Base-by-base conservation (phyloP, 2,888 invertebrate genomes). In the Mythimna albipuncta region DNA sequence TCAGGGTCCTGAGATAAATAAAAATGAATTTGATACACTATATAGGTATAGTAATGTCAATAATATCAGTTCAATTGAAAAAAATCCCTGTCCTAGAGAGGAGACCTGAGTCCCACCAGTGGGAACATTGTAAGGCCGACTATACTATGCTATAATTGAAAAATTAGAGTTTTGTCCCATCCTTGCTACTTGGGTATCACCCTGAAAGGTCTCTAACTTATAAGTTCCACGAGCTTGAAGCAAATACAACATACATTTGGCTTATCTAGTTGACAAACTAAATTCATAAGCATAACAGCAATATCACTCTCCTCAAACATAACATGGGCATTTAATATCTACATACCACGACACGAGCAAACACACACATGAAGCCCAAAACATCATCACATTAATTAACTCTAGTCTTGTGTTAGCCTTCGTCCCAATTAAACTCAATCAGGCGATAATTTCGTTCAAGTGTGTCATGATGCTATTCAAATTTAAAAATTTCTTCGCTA, bases 341-440 rank as follows among this genome's bases (percentile, higher is more conserved):
- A 54, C 32, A 64, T 47, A 32, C 1, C 47, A 38, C 47, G 21
- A 57, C 6, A 57, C 7, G 19, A 73, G 19, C 64, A 66, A 63
- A 52, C 19, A 58, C 26, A 78, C 57, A 41, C 50, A 85, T 77
- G 69, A 79, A 82, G 75, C 74, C 70, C 76, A 71, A 69, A 83
- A 83, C 73, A 83, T 84, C 82, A 82, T 80, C 80, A 74, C 72
- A 88, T 75, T 89, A 91, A 91, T 90, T 82, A 88, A 85, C 85
- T 77, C 74, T 75, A 80, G 66, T 86, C 83, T 85, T 85, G 72
- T 89, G 84, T 88, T 88, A 90, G 87, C 93, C 93, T 93, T 92
- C 91, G 69, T 85, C 85, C 85, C 91, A 92, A 92, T 94, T 93
- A 89, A 81, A 83, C 84, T 85, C 90, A 92, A 93, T 94, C 82